Evolutionary conservation across 2,888 invertebrate genomes (phyloP).

Genomic region (Plebejus argus): DNA sequence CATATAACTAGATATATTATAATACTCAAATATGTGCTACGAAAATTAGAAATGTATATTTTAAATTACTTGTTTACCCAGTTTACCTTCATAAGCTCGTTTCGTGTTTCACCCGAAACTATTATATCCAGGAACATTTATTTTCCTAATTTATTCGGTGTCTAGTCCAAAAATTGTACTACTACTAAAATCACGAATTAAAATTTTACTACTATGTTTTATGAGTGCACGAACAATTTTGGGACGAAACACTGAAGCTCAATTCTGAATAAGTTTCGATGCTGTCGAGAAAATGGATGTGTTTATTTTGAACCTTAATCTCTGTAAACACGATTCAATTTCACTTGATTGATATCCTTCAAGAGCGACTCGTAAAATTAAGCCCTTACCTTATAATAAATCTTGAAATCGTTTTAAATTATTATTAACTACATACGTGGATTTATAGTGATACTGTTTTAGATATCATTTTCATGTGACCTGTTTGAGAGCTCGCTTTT

Average conservation of each 20-base stretch:
- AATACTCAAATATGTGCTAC: no score
- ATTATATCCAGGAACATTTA: background rate
- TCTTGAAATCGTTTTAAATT: background rate
- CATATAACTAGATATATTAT: no score
- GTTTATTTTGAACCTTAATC: slow-evolving; percentile 10
- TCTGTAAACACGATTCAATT: slow-evolving; percentile 10
- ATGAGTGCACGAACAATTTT: background rate
- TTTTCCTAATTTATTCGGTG: background rate
- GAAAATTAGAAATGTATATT: no score
- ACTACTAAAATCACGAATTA: background rate
- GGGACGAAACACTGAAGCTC: background rate
- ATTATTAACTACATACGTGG: background rate
- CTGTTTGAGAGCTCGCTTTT: background rate
- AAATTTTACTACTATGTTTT: background rate
- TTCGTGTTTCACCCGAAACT: background rate
- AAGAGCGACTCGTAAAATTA: background rate
- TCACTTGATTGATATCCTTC: background rate
- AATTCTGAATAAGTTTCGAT: background rate
- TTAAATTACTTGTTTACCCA: no score
- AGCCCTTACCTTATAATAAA: slow-evolving; percentile 7
- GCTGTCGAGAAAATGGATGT: background rate
- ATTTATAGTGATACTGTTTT: background rate
- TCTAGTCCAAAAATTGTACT: background rate
- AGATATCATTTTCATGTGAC: background rate
- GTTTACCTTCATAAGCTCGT: no score